phyloP scores from a whole-genome alignment of 2,113 vertebrate species.

The Leptocoma aspasia region DNA sequence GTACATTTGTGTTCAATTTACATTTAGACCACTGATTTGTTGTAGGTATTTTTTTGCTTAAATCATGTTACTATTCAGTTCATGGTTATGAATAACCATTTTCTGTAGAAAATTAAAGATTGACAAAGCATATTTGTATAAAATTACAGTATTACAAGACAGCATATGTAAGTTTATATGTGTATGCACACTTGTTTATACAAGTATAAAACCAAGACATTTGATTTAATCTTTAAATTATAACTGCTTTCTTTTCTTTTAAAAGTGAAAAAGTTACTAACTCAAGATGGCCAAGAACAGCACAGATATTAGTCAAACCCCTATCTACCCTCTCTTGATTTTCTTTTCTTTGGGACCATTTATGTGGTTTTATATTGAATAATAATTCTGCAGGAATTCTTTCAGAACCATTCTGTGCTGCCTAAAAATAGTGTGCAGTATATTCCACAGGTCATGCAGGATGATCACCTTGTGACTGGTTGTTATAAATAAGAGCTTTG shows the following conservation, averaged over 20 bases:
- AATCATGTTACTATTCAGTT: not conserved
- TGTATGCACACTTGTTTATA: not conserved
- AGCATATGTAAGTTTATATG: not conserved
- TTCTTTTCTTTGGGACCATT: not conserved
- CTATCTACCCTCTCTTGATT: not conserved
- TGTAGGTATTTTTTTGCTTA: not conserved
- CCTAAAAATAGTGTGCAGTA: conserved; percentile 64
- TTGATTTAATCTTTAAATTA: not conserved
- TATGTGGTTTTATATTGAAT: conserved; percentile 57
- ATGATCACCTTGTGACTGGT: conserved; percentile 63
- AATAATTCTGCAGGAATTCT: conserved; percentile 53
- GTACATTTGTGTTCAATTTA: not conserved
- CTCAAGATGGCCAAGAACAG: not conserved
- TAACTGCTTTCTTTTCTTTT: not conserved
- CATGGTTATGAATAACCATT: not conserved
- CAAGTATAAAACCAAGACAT: not conserved
- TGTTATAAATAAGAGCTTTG: conserved; percentile 77
- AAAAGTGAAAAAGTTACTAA: not conserved
- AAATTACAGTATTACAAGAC: not conserved
- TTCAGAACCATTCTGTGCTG: conserved; percentile 46
- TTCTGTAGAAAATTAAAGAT: not conserved
- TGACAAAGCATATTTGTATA: not conserved
- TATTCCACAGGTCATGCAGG: conserved; percentile 67
- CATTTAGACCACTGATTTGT: not conserved
- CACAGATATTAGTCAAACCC: not conserved